Evolutionary conservation across 1,140 invertebrate species (phyloP), one percentile per base, ranked within the genome.

Genomic region (Drosophila prosaltans): DNA sequence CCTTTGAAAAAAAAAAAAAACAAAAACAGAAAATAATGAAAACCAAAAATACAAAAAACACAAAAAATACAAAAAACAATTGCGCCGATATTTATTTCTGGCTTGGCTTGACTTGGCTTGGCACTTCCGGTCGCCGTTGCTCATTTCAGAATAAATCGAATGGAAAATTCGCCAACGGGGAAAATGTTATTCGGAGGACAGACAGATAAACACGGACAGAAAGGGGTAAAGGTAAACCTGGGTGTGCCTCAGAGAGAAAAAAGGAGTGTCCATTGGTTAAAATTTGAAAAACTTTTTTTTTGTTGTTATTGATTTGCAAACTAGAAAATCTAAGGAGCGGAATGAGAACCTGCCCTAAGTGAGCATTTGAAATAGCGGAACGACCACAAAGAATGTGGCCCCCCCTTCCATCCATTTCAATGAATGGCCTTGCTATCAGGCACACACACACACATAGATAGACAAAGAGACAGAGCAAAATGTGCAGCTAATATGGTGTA

Each of bases 131-230:
- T 81, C 41, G 51, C 65, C 68, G 64, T 64, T 41, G 64, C 65
- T 58, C 65, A 61, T 57, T 78, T 89, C 84, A 79, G 84, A 89
- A 89, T 71, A 84, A 90, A 89, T 89, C 85, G 79, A 84, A 81
- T 55, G 84, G 83, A 88, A 88, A 88, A 77, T 73, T 71, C 81
- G 75, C 70, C 70, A 51, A 26, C 21, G 45, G 45, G 26, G 45
- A 51, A 51, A 51, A 51, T 51, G 21, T 26, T 51, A 26, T n/a
- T 43, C 41, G 11, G 3, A 58, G 66, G 55, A 67, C 65, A 77
- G 65, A 55, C 60, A 72, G 48, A 69, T 61, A 45, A 72, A 30
- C 39, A 40, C 45, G n/a, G 80, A 67, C 68, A 62, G 39, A 67
- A 51, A 51, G 8, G 41, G 21, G 11, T 26, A n/a, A 16, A n/a